Evolutionary conservation across 2,797 vertebrate species (phyloP), one percentile per base, ranked within the genome.

Genomic region (Heteromormyrus szaboi): DNA sequence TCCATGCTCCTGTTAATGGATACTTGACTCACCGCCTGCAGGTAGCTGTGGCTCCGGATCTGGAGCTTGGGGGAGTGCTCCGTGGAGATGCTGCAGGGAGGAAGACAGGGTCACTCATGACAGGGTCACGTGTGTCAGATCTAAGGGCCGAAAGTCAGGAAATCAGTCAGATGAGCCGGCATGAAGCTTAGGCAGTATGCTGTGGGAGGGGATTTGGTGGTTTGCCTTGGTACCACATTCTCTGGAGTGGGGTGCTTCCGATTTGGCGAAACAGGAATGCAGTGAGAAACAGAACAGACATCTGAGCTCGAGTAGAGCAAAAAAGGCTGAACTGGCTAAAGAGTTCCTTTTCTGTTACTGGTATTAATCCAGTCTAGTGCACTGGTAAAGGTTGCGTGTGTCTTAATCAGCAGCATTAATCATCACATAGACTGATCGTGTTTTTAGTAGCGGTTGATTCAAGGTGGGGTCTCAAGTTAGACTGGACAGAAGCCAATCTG

Each of bases 1-100:
- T 99, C 98, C 95, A 99, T 92, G 94, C 98, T 99, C 91, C 98
- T 97, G 93, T 99, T 99, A 95, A 99, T 99, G 91, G 98, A 99
- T 91, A 99, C 98, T 94, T 99, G 98, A 14, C 98, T 99, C 92
- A 99, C 98, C 4, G 98, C 98, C 92, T 98, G 97, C 94, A 99
- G 93, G 96, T 99, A 99, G 93, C 98, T 99, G 96, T 99, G 98
- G 95, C 98, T 99, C 93, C 98, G 95, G 91, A 99, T 99, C 94
- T 99, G 98, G 92, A 99, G 97, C 93, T 99, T 99, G 90, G 98
- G 98, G 0, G 98, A 99, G 88, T 99, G 98, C 91, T 99, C 98
- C 37, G 95, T 96, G 37, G 98, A 99, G 94, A 99, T 99, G 95
- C 98, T 98, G 92, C 76, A 56, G 2, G 76, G 4, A 62, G 12